Conservation (phyloP, 2,113 vertebrate genomes). For the Cepphus grylle region DNA sequence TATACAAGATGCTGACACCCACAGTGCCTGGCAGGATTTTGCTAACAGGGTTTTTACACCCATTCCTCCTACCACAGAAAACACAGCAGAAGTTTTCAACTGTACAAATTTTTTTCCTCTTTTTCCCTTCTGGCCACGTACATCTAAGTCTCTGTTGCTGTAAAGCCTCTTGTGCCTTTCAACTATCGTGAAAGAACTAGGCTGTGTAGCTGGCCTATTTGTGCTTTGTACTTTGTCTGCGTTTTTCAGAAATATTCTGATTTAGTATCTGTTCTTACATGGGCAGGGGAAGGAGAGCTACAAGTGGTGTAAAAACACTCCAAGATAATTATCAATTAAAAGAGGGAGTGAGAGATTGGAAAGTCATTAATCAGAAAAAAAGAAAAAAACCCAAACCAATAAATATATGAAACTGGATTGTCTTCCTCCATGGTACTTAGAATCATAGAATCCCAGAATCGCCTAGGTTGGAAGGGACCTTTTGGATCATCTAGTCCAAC, state of each 20-base stretch:
- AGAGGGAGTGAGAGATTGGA: not conserved
- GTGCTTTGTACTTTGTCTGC: not conserved
- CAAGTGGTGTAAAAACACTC: not conserved
- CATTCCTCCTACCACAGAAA: not conserved
- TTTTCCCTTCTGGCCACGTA: not conserved
- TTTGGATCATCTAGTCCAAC: too few species aligned
- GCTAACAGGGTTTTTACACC: not conserved
- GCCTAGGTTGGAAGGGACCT: too few species aligned
- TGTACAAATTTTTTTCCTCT: not conserved
- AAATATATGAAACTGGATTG: not conserved
- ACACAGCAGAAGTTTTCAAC: not conserved
- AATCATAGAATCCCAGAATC: too few species aligned
- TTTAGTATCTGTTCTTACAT: not conserved
- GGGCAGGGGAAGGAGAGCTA: not conserved
- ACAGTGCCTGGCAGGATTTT: not conserved
- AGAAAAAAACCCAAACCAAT: accelerated
- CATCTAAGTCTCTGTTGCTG: not conserved
- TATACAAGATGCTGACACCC: not conserved
- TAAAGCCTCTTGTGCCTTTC: not conserved
- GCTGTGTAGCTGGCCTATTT: not conserved
- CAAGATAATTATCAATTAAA: not conserved
- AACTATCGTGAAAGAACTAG: not conserved
- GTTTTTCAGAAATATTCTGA: not conserved
- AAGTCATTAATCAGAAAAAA: not conserved
- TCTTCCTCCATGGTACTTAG: not conserved